Percentiles rank a stretch among this genome's conserved stretches.
phyloP scores from a whole-genome alignment of 2,113 vertebrate genomes.

The Chaenogobius annularis region DNA sequence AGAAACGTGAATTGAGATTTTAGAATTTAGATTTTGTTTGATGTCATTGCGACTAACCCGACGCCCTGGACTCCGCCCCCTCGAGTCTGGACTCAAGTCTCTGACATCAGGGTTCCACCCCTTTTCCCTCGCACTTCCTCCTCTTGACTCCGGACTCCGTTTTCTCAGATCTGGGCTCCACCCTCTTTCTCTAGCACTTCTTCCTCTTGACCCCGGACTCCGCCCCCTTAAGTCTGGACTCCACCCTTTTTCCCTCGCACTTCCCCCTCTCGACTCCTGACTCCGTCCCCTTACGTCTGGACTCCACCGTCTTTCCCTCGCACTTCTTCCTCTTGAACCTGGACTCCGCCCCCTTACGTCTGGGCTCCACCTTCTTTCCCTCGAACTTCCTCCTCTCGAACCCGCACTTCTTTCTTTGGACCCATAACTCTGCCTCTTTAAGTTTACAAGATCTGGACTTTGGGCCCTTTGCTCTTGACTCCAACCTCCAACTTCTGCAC shows the following conservation, averaged over 20 bases:
- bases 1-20: not conserved
- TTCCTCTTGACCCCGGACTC: not conserved
- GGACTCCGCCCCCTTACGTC: not conserved
- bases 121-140: not conserved
- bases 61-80: constrained; percentile 69
- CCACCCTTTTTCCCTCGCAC: not conserved
- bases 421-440: constrained; percentile 69
- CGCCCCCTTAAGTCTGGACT: not conserved
- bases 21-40: not conserved
- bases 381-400: not conserved
- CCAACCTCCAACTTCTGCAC: constrained; percentile 58
- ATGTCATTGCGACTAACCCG: constrained; percentile 60
- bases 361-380: not conserved
- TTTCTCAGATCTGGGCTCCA: not conserved
- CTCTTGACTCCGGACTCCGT: not conserved
- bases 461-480: not conserved
- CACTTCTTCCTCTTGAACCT: not conserved
- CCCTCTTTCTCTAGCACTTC: not conserved
- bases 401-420: not conserved
- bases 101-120: not conserved
- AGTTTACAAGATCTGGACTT: constrained; percentile 7
- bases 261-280: not conserved
- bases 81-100: constrained; percentile 19
- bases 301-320: not conserved
- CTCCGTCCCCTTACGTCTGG: not conserved